Base-by-base conservation (phyloP, 1,140 invertebrate genomes). In the Listronotus oregonensis region DNA sequence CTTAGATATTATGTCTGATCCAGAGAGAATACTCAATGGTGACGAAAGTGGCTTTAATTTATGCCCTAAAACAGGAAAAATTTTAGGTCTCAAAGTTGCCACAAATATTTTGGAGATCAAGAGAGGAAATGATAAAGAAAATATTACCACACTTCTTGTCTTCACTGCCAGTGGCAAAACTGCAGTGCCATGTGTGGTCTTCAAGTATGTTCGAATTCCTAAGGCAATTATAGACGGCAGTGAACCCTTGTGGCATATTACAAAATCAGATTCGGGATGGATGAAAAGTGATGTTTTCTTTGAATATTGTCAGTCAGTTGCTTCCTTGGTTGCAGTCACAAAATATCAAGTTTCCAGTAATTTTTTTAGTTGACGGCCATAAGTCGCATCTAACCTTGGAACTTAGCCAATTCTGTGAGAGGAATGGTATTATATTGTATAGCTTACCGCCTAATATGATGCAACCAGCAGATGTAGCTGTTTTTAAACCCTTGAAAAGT, bases 311-410 rank as follows among this genome's bases (percentile, higher is more conserved):
- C n/a, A 64, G 3, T 12, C 8, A 12, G 34, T 9, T 27, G 17
- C 21, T 50, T 50, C 43, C 43, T 18, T 77, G 72, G 69, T 37
- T 78, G 6, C 32, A 52, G 14, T 40, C 69, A 65, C 62, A 78
- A 39, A 68, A 73, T 42, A 76, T 78, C 37, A 39, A 67, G 57
- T 66, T 56, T 44, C 75, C 75, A 34, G 58, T 77, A 21, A 50
- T 79, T 39, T 80, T 17, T 75, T 82, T 44, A n/a, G 61, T 80
- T n/a, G 78, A 81, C 73, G 78, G 80, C 0, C 77, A 81, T 67
- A 76, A 72, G 50, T 78, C 76, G 6, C 79, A 81, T 54, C 60
- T 80, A 31, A 73, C 78, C 1, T 54, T 78, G 37, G 63, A 75
- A 42, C 15, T 78, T 8, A 78, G 74, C 55, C 17, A 73, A 55